Base-by-base conservation (phyloP, 2,113 vertebrate genomes). In the Xenus cinereus region DNA sequence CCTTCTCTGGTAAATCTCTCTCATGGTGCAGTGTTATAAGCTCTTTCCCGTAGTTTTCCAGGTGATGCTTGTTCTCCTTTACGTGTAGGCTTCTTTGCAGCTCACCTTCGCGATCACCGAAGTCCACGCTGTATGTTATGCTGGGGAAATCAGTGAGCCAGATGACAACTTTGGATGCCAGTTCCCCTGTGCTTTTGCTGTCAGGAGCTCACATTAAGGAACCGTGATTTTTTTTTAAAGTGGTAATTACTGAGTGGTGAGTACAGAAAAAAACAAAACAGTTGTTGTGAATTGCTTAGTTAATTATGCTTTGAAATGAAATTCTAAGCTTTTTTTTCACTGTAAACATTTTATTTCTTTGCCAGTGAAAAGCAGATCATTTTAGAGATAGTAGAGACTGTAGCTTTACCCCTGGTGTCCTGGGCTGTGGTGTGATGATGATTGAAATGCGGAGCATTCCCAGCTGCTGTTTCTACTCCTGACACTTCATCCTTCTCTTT, bases 381-480 rank as follows among this genome's bases (percentile, higher is more conserved):
- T 92, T 81, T 41, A 63, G 54, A 74, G 53, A 21, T 2, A 41
- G 9, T 3, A n/a, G 24, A 7, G 1, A 30, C 2, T 20, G 24
- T 9, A 67, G 12, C 4, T 67, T 88, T 37, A 26, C 19, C 46
- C 59, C 35, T 5, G 3, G 3, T 50, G 56, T 62, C 27, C 50
- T 66, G 48, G 24, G 28, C 48, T 90, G 32, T 75, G 12, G 37
- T 4, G 11, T 1, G 1, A 17, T 35, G 33, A 5, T 27, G 10
- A 17, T 17, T 1, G 7, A 59, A 53, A 23, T 0, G 0, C 17
- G 53, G 21, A 13, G 7, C 27, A 26, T 37, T 76, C 45, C n/a
- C 32, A 27, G 3, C 30, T 8, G 3, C 9, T 62, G 16, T 22
- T 87, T 22, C 20, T 33, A 1, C 10, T 78, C 33, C 19, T 73